Evolutionary conservation across 35 echinoderm and acorn worm genomes (phyloP).

Genomic region (Apostichopus parvimensis): DNA sequence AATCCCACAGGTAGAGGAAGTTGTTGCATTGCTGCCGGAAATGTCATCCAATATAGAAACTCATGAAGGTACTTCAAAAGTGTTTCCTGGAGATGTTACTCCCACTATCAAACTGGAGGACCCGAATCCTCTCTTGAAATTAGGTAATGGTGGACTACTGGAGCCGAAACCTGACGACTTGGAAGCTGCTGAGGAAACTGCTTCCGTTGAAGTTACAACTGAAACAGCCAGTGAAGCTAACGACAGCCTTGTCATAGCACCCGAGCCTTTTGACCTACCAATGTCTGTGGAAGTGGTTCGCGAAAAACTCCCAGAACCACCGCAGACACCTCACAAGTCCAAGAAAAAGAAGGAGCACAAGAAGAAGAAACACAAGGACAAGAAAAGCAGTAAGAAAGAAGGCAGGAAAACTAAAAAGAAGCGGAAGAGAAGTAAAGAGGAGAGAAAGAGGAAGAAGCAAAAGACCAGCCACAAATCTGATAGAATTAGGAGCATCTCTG

Average conservation of each 20-base stretch:
- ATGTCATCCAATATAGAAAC: neutral
- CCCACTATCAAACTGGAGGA: slow-evolving; percentile 39
- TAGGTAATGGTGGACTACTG: neutral
- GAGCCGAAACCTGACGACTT: slow-evolving; percentile 20
- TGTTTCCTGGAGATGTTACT: neutral
- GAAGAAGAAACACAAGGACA: slow-evolving; percentile 67
- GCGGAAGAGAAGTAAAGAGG: slow-evolving; percentile 60
- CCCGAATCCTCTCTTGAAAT: neutral
- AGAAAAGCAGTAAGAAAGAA: slow-evolving; percentile 40
- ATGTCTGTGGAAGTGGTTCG: neutral
- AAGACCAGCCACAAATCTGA: slow-evolving; percentile 32
- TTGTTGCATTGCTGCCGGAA: neutral
- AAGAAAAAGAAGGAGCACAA: slow-evolving; percentile 78
- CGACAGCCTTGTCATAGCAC: slow-evolving; percentile 47
- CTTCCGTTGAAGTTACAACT: slow-evolving; percentile 23
- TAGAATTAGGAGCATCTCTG: slow-evolving; percentile 16
- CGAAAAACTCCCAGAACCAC: neutral
- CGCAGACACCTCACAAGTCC: slow-evolving; percentile 2
- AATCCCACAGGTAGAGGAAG: neutral
- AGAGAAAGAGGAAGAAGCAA: slow-evolving; percentile 43
- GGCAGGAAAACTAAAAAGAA: slow-evolving; percentile 45
- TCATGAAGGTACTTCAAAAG: neutral
- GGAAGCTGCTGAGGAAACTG: slow-evolving; percentile 39
- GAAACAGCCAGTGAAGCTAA: slow-evolving; percentile 43
- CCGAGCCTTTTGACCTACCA: slow-evolving; percentile 7